phyloP scores from a whole-genome alignment of 64 coral and sea anemone species.

The Montipora foliosa region DNA sequence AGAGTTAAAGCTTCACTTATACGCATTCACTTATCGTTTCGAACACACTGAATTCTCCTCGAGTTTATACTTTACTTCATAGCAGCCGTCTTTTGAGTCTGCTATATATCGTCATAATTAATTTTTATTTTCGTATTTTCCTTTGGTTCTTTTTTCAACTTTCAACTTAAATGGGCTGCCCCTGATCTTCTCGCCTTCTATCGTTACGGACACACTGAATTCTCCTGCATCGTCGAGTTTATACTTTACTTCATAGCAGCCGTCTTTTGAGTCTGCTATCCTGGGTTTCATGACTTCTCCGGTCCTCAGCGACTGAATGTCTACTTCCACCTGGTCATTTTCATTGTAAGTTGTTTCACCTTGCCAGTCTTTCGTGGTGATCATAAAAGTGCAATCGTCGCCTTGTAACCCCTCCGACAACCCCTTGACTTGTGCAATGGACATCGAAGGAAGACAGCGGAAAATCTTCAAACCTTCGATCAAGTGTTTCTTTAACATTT shows the following conservation, averaged over 20 bases:
- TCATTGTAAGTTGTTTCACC: not conserved
- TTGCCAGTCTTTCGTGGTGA: slow-evolving; percentile 1
- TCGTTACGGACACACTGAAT: no score
- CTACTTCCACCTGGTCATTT: not conserved
- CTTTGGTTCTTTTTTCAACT: not conserved
- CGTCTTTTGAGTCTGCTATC: no score
- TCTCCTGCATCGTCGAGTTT: not conserved
- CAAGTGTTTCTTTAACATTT: slow-evolving; percentile 24
- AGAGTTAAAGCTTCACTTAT: no score
- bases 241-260: not conserved
- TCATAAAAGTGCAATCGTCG: not conserved
- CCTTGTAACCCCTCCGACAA: not conserved
- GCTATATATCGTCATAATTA: no score
- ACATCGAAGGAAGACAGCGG: not conserved
- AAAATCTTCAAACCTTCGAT: slow-evolving; percentile 25
- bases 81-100: not conserved
- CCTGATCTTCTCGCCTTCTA: no score
- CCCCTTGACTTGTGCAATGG: not conserved
- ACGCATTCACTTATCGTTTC: no score
- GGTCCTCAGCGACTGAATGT: no score
- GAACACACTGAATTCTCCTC: not conserved
- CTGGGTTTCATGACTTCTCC: no score
- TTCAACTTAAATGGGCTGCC: not conserved
- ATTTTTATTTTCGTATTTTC: no score
- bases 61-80: not conserved